These are phyloP conservation scores for Archivesica marissinica DNA, from an alignment of 1,140 invertebrate genomes.

Conservation along the genomic window DNA sequence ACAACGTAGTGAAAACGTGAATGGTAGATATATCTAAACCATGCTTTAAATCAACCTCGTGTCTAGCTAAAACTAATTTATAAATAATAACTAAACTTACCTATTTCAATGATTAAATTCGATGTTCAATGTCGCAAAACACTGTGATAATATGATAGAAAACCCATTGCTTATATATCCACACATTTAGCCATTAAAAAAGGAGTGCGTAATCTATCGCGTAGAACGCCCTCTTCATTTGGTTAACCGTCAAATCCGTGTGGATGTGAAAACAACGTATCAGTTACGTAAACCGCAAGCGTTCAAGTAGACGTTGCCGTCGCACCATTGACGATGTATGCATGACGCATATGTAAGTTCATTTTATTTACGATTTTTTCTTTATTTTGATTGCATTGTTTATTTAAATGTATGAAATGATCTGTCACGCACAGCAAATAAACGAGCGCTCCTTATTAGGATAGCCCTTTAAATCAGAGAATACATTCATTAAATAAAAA, in stretches of 20 bases:
- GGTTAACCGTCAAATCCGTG: neutral
- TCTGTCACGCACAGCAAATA: neutral
- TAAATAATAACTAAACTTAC: neutral
- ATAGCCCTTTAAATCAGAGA: neutral
- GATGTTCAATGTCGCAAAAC: neutral
- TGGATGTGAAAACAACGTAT: neutral
- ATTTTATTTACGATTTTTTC: neutral
- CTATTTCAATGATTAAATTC: neutral
- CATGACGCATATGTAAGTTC: neutral
- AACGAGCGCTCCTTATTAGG: neutral
- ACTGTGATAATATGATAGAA: neutral
- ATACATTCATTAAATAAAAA: neutral
- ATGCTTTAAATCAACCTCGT: neutral
- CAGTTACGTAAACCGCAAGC: neutral
- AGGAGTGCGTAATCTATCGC: neutral
- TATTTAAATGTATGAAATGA: neutral
- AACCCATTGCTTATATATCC: neutral
- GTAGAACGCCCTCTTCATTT: conserved; percentile 1
- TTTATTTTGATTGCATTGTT: neutral
- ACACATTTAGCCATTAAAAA: neutral
- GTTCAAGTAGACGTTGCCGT: no score
- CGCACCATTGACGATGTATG: no score
- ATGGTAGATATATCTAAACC: no score
- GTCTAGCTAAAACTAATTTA: neutral
- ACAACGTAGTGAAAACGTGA: no score